Evolutionary conservation across 2,888 invertebrate genomes (phyloP).

Genomic region (Pseudococcus viburni): DNA sequence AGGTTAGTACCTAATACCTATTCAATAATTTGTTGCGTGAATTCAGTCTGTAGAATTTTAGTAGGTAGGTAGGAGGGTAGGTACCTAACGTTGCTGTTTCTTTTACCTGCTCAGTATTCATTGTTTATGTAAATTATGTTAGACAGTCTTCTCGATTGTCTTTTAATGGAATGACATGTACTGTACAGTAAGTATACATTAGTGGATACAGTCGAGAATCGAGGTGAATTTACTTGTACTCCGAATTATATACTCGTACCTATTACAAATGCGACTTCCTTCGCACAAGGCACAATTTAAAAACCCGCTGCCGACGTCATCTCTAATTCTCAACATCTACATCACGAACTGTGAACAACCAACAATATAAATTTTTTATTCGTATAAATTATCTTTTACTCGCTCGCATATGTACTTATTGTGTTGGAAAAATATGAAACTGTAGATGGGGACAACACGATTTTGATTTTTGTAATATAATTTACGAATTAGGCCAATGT

Average conservation of each 20-base stretch:
- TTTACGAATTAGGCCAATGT: too few species aligned
- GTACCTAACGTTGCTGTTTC: too few species aligned
- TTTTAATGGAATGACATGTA: not conserved
- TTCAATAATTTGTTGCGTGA: not conserved
- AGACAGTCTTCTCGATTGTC: too few species aligned
- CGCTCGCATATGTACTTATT: too few species aligned
- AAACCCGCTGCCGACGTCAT: not conserved
- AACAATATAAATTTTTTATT: not conserved
- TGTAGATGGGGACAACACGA: too few species aligned
- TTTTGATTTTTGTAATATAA: too few species aligned
- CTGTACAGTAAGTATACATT: not conserved
- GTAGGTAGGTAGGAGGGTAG: too few species aligned
- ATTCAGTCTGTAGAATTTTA: too few species aligned
- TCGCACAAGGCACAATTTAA: not conserved
- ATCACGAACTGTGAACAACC: not conserved
- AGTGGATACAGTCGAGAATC: not conserved
- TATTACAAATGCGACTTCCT: not conserved
- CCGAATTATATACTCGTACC: not conserved
- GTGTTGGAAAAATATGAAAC: too few species aligned
- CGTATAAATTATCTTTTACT: too few species aligned
- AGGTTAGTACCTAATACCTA: conserved; percentile 71
- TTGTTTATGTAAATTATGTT: too few species aligned
- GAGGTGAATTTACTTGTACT: conserved; percentile 7
- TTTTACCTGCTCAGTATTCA: not conserved
- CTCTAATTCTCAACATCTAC: not conserved